Base-by-base conservation (phyloP, 2,888 invertebrate genomes). In the Linhomoeus sp. region DNA sequence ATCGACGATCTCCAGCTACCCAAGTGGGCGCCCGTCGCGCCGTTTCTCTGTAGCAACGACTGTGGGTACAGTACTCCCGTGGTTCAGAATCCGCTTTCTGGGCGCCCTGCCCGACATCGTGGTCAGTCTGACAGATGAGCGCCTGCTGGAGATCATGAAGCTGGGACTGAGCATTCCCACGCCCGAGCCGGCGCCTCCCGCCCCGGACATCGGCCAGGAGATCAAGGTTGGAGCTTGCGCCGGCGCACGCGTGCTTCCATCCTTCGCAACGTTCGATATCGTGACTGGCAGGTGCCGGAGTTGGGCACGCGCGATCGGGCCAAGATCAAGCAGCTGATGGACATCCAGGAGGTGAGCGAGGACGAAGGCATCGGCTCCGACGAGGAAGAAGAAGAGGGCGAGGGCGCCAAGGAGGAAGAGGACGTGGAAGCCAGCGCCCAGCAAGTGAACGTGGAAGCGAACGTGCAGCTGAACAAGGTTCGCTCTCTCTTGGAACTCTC, bases 1-100 rank as follows among this genome's bases (percentile, higher is more conserved):
- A 76, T 97, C 2, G 81, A 88, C 60, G 92, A 97, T 70, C 81
- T 87, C 0, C 71, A 82, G n/a, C 67, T 97, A 62, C 85, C 94
- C 0, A 81, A 83, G 68, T 72, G 57, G 46, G 49, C 47, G 5
- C 37, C n/a, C n/a, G n/a, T n/a, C n/a, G n/a, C n/a, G n/a, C n/a
- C n/a, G n/a, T n/a, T n/a, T n/a, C n/a, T n/a, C n/a, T n/a, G n/a
- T n/a, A n/a, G n/a, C n/a, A n/a, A n/a, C n/a, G n/a, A n/a, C n/a
- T n/a, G n/a, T n/a, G n/a, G n/a, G n/a, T n/a, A n/a, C n/a, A n/a
- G n/a, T 22, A 40, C 22, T 5, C 37, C 5, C 17, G 17, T 12
- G 20, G 44, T 52, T 41, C 50, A 72, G 71, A 49, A 71, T 81
- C 50, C 83, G 81, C 66, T 67, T 94, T 1, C 71, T 68, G 46